Evolutionary conservation across 2,113 vertebrate genomes (phyloP), one percentile per base, ranked within the genome.

Genomic region (Tursiops truncatus): DNA sequence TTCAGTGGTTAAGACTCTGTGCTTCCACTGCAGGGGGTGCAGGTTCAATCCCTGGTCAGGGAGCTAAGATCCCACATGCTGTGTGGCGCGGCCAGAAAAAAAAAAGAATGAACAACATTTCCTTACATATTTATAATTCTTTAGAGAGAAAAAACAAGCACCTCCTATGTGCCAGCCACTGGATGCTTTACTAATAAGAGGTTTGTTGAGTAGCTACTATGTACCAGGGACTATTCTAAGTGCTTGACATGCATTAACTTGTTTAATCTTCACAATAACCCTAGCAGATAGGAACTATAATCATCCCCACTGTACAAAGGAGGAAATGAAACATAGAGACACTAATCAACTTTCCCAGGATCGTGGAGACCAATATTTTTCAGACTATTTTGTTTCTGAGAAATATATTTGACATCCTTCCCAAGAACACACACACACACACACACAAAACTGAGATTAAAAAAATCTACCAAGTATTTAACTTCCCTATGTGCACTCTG

Each of bases 371-470:
- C 77, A 53, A 71, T 17, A 60, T 88, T 67, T 96, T 96, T 68
- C 71, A 77, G 36, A 25, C 47, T n/a, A 47, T 83, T 95, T 68
- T 36, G 33, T 77, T 97, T 91, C 89, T 89, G 63, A 79, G 56
- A 82, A 95, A 91, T 89, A 44, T 10, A 47, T 77, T 83, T 95
- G 68, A 76, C 70, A 70, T 91, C 65, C 62, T 84, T 77, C 38
- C 31, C 81, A 70, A 60, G 26, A 44, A 63, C 38, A 68, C 21
- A 36, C 12, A 65, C 15, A 41, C 12, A 20, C 12, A 8, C 56
- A 58, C 17, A 56, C 17, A 56, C 41, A 12, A 25, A 70, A 60
- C n/a, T 38, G 36, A 84, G 83, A 79, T 70, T 28, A 6, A 10
- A 53, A 74, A 89, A 79, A 38, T 14, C 71, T 50, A 53, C 53